Evolutionary conservation across 2,888 invertebrate species (phyloP).

Genomic region (Meandrusa payeni): DNA sequence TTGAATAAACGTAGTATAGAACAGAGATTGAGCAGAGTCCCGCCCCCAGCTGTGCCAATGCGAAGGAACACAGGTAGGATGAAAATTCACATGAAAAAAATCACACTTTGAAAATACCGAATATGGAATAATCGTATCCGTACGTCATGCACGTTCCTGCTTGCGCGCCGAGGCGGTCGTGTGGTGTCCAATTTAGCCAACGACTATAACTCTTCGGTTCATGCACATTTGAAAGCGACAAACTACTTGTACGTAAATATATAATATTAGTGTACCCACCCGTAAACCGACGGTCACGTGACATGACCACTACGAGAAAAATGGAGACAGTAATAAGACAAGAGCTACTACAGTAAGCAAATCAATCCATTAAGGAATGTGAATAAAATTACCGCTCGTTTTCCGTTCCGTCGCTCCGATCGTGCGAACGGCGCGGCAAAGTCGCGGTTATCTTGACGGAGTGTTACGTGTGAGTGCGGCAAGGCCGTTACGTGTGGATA

Average conservation of each 20-base stretch:
- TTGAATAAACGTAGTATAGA: no score
- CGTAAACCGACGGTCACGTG: conserved; percentile 69
- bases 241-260: conserved; percentile 76
- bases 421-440: conserved; percentile 68
- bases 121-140: conserved; percentile 28
- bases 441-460: conserved; percentile 56
- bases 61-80: conserved; percentile 72
- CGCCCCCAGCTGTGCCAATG: conserved; percentile 34
- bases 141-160: conserved; percentile 59
- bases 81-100: conserved; percentile 74
- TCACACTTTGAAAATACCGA: conserved; percentile 56
- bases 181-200: conserved; percentile 29
- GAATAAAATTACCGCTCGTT: conserved; percentile 73
- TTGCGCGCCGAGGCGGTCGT: conserved; percentile 48
- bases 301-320: conserved; percentile 72
- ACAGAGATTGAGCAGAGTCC: not conserved
- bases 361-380: conserved; percentile 77
- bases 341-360: conserved; percentile 78
- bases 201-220: conserved; percentile 63
- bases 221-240: conserved; percentile 79
- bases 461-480: conserved; percentile 50
- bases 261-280: conserved; percentile 79
- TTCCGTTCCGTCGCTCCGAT: conserved; percentile 64
- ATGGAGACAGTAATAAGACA: conserved; percentile 76
- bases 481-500: conserved; percentile 46